phyloP scores from a whole-genome alignment of 2,888 invertebrate species.

The Odontocolon sp. region DNA sequence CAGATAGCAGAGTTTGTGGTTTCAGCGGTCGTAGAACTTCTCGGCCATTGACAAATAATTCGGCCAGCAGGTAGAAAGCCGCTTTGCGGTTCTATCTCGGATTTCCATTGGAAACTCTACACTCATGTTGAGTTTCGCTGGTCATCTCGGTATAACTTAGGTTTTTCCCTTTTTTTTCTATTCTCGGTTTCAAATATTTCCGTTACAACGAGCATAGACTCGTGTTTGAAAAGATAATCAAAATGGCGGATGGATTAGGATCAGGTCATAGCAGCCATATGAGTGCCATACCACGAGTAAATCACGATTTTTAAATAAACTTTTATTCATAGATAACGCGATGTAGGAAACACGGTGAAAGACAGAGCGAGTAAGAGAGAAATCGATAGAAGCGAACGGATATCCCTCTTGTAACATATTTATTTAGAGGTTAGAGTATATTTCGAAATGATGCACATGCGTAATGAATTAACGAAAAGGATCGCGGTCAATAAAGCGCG shows the following conservation, averaged over 20 bases:
- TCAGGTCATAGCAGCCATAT: slow-evolving; percentile 76
- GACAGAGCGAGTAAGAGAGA: slow-evolving; percentile 21
- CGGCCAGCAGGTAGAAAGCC: slow-evolving; percentile 5
- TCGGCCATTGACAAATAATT: too few relatives aligned
- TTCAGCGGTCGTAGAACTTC: slow-evolving; percentile 33
- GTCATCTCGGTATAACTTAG: slow-evolving; percentile 4
- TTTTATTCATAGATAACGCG: slow-evolving; percentile 62
- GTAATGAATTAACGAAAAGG: slow-evolving; percentile 18
- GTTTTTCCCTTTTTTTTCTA: slow-evolving; percentile 16
- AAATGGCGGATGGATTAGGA: slow-evolving; percentile 58
- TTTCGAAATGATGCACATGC: slow-evolving; percentile 41
- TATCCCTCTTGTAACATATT: slow-evolving; percentile 65
- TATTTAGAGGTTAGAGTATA: slow-evolving; percentile 64
- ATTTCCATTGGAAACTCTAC: slow-evolving; percentile 52
- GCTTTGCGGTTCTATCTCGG: too few relatives aligned
- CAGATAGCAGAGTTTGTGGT: slow-evolving; percentile 51
- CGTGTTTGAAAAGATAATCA: slow-evolving; percentile 20
- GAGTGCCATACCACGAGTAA: slow-evolving; percentile 78
- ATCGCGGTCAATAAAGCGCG: neutral
- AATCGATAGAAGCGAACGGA: neutral
- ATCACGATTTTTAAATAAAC: slow-evolving; percentile 64
- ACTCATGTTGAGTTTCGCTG: slow-evolving; percentile 32
- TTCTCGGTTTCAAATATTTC: slow-evolving; percentile 12
- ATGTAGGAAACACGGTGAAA: too few relatives aligned
- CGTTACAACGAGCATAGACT: neutral